Percentiles rank a stretch among this genome's conserved stretches.
Evolutionary conservation across 2,888 invertebrate genomes (phyloP).

Genomic region (Zaprionus bogoriensis): DNA sequence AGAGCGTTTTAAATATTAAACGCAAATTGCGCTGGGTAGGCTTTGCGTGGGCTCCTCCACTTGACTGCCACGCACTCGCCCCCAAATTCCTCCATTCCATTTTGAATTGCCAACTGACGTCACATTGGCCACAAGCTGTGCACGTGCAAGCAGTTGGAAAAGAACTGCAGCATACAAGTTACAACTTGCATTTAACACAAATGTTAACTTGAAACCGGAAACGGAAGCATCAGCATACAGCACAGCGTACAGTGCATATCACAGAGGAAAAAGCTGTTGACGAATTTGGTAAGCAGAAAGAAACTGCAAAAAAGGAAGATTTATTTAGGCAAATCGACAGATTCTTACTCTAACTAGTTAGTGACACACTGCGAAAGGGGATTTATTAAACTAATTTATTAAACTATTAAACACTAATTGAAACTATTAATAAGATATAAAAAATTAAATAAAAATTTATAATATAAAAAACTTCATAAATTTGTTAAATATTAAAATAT

Average conservation of each 20-base stretch:
- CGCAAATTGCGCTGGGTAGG: conserved; percentile 30
- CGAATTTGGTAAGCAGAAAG: conserved; percentile 31
- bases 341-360: conserved; percentile 8
- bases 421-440: too few relatives aligned
- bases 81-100: not conserved
- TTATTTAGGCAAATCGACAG: not conserved
- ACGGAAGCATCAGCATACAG: conserved; percentile 55
- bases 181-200: conserved; percentile 53
- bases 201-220: conserved; percentile 52
- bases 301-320: conserved; percentile 1
- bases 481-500: too few relatives aligned
- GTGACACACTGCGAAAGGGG: not conserved
- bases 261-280: conserved; percentile 43
- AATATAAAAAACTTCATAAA: too few relatives aligned
- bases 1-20: conserved; percentile 68
- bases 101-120: conserved; percentile 3
- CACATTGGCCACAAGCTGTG: conserved; percentile 53
- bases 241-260: conserved; percentile 5
- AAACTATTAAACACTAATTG: too few relatives aligned
- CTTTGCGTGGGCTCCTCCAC: conserved; percentile 23
- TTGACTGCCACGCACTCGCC: conserved; percentile 17
- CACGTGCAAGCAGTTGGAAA: conserved; percentile 35
- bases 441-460: too few relatives aligned
- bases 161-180: conserved; percentile 38
- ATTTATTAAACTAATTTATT: too few relatives aligned